Evolutionary conservation across 2,113 vertebrate genomes (phyloP), one percentile per base, ranked within the genome.

Genomic region (Donacobius atricapilla): DNA sequence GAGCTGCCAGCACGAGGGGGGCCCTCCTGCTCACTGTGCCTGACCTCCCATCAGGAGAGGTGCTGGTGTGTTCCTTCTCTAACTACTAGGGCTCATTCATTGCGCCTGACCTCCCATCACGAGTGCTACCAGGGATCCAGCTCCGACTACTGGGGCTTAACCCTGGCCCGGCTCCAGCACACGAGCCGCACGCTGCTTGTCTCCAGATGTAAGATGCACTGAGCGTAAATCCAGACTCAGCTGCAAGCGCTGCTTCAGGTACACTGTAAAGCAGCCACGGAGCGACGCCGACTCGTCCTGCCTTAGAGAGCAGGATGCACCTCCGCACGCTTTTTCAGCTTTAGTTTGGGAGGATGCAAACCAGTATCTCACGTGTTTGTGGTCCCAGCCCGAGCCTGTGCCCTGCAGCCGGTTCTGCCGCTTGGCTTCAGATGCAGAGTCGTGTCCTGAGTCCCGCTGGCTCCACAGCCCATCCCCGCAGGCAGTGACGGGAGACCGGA

Each of bases 21-120:
- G 94, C 96, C 96, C 96, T 95, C 88, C 93, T 33, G 89, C 93
- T 96, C 93, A 86, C 84, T 94, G 95, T 2, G 93, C 91, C 95
- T 97, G 91, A 96, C 96, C 97, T 97, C 96, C 95, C 95, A 97
- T 96, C 93, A 96, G 93, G 95, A 97, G 93, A 95, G 96, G 95
- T 97, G 96, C 96, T 96, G 91, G 85, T 92, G 97, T 95, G 94
- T 89, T 95, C 94, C 94, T 95, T 94, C 97, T 95, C 83, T 78
- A 90, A 95, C 95, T 87, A 95, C 95, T 95, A 86, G 89, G 90
- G 91, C 96, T 90, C 96, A 96, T 97, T 97, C 95, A 97, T 97
- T 94, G 85, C 94, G 44, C 70, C 94, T 96, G 95, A 97, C 95
- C 96, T 97, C 96, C 97, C 96, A 97, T 97, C 94, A 95, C 3